A percentile compares a stretch with the other conserved stretches of the same genome.
Conservation (phyloP, 2,888 invertebrate species). For the Nomada ruficornis region DNA sequence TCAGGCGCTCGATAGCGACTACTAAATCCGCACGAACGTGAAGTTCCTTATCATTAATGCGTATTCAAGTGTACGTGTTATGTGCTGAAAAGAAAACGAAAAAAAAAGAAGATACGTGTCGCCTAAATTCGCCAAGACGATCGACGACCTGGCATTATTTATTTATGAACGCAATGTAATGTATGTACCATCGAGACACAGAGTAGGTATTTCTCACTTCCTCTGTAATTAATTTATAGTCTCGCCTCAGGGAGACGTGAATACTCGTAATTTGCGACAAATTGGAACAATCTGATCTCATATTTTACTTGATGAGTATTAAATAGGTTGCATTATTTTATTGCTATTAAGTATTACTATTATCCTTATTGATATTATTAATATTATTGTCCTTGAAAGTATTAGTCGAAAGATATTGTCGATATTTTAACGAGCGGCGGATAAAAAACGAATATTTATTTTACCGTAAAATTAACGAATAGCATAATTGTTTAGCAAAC, state of each 20-base stretch:
- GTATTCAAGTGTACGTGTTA: conserved; percentile 6
- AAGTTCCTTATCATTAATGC: conserved; percentile 30
- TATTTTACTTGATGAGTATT: conserved; percentile 6
- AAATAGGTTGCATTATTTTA: background rate
- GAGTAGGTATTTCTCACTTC: background rate
- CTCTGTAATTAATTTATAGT: background rate
- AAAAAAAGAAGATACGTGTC: background rate
- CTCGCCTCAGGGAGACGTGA: background rate
- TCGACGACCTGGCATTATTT: conserved; percentile 1
- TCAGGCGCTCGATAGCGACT: conserved; percentile 83
- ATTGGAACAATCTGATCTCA: conserved; percentile 21
- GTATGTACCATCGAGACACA: background rate
- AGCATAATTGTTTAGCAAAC: too few relatives aligned
- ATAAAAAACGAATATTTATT: background rate
- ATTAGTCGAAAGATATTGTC: background rate
- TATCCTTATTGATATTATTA: background rate
- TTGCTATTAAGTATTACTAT: background rate
- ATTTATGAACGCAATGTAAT: background rate
- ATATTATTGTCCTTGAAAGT: background rate
- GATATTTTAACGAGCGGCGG: background rate
- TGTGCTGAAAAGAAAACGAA: conserved; percentile 12
- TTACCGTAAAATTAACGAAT: background rate
- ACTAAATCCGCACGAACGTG: conserved; percentile 48
- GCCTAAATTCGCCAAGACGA: conserved; percentile 18
- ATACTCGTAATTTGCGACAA: background rate